Evolutionary conservation across 2,113 vertebrate species (phyloP), one percentile per base, ranked within the genome.

Genomic region (Xyrauchen texanus): DNA sequence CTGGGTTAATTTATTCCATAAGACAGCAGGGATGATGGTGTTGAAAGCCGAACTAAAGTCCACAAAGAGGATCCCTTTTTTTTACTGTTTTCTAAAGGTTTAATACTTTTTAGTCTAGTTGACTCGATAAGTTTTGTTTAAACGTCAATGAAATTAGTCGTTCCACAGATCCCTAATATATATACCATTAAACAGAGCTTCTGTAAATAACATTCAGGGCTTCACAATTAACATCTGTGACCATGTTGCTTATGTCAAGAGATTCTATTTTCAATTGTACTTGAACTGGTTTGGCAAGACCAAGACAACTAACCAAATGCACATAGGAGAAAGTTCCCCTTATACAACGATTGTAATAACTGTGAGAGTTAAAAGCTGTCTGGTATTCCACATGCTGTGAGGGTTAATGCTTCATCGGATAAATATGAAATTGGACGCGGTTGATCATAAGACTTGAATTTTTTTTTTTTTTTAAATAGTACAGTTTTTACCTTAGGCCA

Each of bases 391-490:
- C 78, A 47, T 66, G 83, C 85, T 87, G 77, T 2, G 4, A 65
- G 64, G 80, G 75, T 68, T 52, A 87, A 82, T 81, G 78, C 84
- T 82, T 76, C 83, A 87, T 87, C 73, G 68, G 78, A 88, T 80
- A 78, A 84, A 85, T 64, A 68, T 73, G 62, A 80, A 87, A 89
- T 85, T 86, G 82, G 85, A 88, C 73, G 88, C 67, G 78, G 77
- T 80, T 76, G 73, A 89, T 91, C 89, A 89, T 83, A 84, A 91
- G 88, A 84, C 79, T 53, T 11, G 62, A 68, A 78, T 76, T 79
- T 78, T n/a, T n/a, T n/a, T n/a, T n/a, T n/a, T n/a, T n/a, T n/a
- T n/a, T 61, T n/a, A 79, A 84, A 64, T 78, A 5, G 34, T 78
- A 47, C 61, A 61, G 72, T 77, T 76, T 55, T 85, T 84, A 86